Evolutionary conservation across 2,888 invertebrate genomes (phyloP).

Genomic region (Euzetes globulus): DNA sequence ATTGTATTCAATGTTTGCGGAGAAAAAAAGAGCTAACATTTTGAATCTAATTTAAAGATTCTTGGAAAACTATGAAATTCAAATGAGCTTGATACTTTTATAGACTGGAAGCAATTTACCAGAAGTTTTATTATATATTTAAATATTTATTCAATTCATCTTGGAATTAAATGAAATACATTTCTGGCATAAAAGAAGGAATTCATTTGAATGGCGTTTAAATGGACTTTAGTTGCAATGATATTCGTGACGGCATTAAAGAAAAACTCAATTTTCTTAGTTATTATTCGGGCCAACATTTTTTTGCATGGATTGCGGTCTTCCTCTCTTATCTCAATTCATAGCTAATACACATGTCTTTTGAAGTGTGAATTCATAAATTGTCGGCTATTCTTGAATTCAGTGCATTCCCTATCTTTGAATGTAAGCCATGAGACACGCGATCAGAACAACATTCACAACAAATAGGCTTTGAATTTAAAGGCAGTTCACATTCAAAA

Average conservation of each 20-base stretch:
- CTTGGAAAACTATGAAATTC: no score
- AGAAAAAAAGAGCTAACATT: no score
- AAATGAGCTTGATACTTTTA: no score
- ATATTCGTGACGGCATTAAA: neutral
- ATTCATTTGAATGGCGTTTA: no score
- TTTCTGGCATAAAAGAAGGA: no score
- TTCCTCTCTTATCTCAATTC: neutral
- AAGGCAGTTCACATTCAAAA: neutral
- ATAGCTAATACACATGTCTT: neutral
- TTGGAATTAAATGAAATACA: no score
- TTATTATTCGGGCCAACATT: neutral
- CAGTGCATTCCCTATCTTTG: neutral
- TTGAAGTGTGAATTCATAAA: constrained; percentile 17
- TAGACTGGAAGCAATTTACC: no score
- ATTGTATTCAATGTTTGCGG: no score
- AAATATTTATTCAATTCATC: no score
- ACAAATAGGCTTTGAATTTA: neutral
- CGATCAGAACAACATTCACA: neutral
- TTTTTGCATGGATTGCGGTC: neutral
- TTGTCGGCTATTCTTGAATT: neutral
- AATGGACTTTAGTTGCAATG: neutral
- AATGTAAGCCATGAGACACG: neutral
- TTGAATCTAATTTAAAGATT: no score
- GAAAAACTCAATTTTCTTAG: neutral
- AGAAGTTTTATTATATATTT: no score